Percentiles rank a stretch among this genome's conserved stretches.
phyloP scores from a whole-genome alignment of 2,113 vertebrate genomes.

The Aythya baeri region DNA sequence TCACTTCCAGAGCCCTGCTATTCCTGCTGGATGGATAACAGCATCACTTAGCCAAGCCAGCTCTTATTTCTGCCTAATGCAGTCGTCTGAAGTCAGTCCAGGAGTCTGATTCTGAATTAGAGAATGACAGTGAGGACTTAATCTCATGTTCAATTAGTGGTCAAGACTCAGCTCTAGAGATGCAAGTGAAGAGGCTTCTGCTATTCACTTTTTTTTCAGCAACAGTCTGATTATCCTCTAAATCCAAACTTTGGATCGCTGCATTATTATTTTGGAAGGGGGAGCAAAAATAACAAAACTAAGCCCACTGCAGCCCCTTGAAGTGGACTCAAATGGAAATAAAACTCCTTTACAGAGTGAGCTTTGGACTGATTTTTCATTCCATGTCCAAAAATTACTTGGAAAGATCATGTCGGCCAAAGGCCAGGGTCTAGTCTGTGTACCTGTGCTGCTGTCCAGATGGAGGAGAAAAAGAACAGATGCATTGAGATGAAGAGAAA shows the following conservation, averaged over 20 bases:
- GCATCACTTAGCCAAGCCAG: background rate
- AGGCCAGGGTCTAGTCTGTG: slow-evolving; percentile 12
- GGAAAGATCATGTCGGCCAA: slow-evolving; percentile 54
- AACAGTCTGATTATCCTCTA: slow-evolving; percentile 4
- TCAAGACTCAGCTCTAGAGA: slow-evolving; percentile 16
- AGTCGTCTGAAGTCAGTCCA: slow-evolving; percentile 36
- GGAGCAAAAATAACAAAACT: slow-evolving; percentile 55
- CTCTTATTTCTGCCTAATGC: background rate
- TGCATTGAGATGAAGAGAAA: background rate
- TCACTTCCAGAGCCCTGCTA: background rate
- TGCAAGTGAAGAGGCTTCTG: background rate
- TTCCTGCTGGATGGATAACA: background rate
- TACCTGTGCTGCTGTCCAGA: slow-evolving; percentile 38
- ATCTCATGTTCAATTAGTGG: background rate
- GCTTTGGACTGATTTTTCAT: slow-evolving; percentile 66
- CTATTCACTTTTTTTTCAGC: slow-evolving; percentile 1
- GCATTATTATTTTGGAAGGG: slow-evolving; percentile 31
- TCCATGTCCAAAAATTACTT: slow-evolving; percentile 68
- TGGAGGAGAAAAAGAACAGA: slow-evolving; percentile 55
- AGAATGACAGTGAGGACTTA: background rate
- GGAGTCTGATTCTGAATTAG: slow-evolving; percentile 1
- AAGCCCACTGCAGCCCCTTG: slow-evolving; percentile 65
- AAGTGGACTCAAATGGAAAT: slow-evolving; percentile 79
- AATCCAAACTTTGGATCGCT: slow-evolving; percentile 34
- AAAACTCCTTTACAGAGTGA: slow-evolving; percentile 72